Evolutionary conservation across 2,797 vertebrate species (phyloP).

Genomic region (Pampus argenteus): DNA sequence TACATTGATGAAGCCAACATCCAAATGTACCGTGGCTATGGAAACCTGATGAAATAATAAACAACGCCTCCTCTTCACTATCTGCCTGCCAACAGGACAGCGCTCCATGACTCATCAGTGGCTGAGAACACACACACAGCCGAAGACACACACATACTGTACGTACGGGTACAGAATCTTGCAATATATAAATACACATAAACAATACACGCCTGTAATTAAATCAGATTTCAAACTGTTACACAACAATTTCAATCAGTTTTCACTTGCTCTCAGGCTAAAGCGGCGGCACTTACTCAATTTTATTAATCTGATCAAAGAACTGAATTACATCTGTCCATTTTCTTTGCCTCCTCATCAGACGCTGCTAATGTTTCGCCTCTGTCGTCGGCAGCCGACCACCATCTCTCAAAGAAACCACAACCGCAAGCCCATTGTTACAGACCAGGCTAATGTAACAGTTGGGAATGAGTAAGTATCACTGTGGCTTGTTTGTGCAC

Average conservation of each 20-base stretch:
- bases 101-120: conserved; percentile 76
- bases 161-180: conserved; percentile 24
- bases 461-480: conserved; percentile 53
- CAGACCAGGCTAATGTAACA: conserved; percentile 47
- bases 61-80: conserved; percentile 80
- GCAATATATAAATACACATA: conserved; percentile 25
- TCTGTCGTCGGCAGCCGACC: conserved; percentile 41
- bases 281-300: not conserved
- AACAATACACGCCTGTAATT: conserved; percentile 6
- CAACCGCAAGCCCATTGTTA: conserved; percentile 54
- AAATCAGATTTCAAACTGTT: not conserved
- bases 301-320: conserved; percentile 52
- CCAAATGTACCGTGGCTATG: conserved; percentile 73
- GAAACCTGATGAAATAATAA: conserved; percentile 84
- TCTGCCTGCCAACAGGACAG: conserved; percentile 73
- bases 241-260: not conserved
- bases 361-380: conserved; percentile 49
- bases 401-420: conserved; percentile 34
- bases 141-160: conserved; percentile 36
- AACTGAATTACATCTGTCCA: conserved; percentile 32
- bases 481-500: conserved; percentile 64
- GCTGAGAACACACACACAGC: conserved; percentile 61
- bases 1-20: conserved; percentile 77
- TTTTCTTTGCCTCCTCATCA: conserved; percentile 21
- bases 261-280: not conserved